phyloP scores from a whole-genome alignment of 1,140 invertebrate species.

The Spodoptera litura region DNA sequence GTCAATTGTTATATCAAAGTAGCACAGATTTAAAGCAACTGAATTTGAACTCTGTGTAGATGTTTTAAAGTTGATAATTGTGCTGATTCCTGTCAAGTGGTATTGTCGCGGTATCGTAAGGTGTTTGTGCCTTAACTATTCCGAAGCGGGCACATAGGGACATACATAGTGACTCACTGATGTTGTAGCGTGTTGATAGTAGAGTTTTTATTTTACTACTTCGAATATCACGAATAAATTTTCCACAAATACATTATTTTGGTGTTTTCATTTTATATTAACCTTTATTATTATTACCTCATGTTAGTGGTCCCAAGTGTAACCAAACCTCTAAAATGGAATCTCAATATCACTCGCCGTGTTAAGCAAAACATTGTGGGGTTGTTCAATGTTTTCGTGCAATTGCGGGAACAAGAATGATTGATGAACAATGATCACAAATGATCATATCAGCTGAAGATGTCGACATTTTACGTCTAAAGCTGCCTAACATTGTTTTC shows the following conservation, averaged over 20 bases:
- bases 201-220: slow-evolving; percentile 81
- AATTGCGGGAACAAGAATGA: too few species aligned
- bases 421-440: too few species aligned
- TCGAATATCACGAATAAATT: slow-evolving; percentile 77
- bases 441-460: too few species aligned
- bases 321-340: too few species aligned
- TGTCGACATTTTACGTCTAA: too few species aligned
- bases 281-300: neutral
- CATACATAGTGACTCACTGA: slow-evolving; percentile 58
- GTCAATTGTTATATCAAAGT: neutral
- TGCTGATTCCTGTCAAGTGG: neutral
- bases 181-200: slow-evolving; percentile 63
- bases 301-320: neutral
- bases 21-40: neutral
- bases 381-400: too few species aligned
- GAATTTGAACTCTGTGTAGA: neutral
- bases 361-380: too few species aligned
- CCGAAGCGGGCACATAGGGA: slow-evolving; percentile 20
- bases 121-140: slow-evolving; percentile 59
- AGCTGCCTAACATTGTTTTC: too few species aligned
- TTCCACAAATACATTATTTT: slow-evolving; percentile 64
- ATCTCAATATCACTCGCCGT: too few species aligned
- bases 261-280: slow-evolving; percentile 56
- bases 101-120: slow-evolving; percentile 42
- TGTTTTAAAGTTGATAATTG: neutral